Conservation (phyloP, 2,888 invertebrate species). For the Amblyjoppa fuscipennis region DNA sequence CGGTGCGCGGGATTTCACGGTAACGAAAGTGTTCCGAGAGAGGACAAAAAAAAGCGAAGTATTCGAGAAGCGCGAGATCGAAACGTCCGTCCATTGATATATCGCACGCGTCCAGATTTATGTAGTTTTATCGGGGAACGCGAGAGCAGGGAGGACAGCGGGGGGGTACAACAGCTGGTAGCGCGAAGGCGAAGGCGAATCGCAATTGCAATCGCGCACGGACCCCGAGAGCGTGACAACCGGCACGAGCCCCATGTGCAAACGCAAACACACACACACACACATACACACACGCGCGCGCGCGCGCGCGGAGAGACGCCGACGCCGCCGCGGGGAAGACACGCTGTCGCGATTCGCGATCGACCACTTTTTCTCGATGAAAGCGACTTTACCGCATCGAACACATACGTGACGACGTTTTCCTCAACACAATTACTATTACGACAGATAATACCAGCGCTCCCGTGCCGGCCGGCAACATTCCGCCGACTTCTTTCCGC, state of each 20-base stretch:
- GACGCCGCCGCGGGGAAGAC: constrained; percentile 67
- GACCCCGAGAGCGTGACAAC: constrained; percentile 51
- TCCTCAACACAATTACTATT: constrained; percentile 47
- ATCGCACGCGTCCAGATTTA: constrained; percentile 35
- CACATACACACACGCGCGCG: not conserved
- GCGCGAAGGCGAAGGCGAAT: constrained; percentile 41
- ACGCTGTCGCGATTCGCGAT: constrained; percentile 32
- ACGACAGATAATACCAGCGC: constrained; percentile 45
- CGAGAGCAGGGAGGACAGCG: constrained; percentile 11
- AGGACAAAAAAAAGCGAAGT: not conserved
- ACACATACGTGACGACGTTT: constrained; percentile 45
- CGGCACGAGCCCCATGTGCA: constrained; percentile 51
- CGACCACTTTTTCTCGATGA: constrained; percentile 54
- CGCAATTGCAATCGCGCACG: constrained; percentile 55
- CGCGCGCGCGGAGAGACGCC: constrained; percentile 3
- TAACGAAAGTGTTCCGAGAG: not conserved
- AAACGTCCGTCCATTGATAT: constrained; percentile 21
- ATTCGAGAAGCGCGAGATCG: constrained; percentile 33
- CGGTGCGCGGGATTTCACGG: not conserved
- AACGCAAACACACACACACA: not conserved
- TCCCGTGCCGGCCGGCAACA: constrained; percentile 24
- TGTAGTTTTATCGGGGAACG: constrained; percentile 44
- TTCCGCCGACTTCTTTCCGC: constrained; percentile 25
- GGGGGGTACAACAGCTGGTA: constrained; percentile 31
- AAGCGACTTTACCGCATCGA: constrained; percentile 55